Percentiles rank a stretch among this genome's conserved stretches.
Evolutionary conservation across 1,140 invertebrate species (phyloP).

Genomic region (Cydia splendana): DNA sequence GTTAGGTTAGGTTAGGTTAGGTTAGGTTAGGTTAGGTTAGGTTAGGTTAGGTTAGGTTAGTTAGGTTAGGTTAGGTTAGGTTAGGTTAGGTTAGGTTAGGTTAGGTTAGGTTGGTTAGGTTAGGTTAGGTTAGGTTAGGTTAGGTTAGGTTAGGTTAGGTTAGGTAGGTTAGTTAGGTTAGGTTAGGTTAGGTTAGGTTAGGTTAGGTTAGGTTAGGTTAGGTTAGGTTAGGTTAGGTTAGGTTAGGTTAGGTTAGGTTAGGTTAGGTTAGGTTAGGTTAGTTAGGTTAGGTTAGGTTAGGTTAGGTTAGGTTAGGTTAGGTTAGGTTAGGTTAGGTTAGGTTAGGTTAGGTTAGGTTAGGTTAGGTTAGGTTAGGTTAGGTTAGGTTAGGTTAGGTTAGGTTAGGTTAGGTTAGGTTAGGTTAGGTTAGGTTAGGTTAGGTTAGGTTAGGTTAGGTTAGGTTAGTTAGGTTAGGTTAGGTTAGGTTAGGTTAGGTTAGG

Average conservation of each 20-base stretch:
- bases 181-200: slow-evolving; percentile 14
- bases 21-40: too few species aligned
- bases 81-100: not conserved
- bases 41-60: too few species aligned
- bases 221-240: slow-evolving; percentile 14
- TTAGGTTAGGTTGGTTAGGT: slow-evolving; percentile 3
- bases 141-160: slow-evolving; percentile 14
- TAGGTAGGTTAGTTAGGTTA: slow-evolving; percentile 3
- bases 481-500: slow-evolving; percentile 17
- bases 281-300: slow-evolving; percentile 14
- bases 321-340: slow-evolving; percentile 14
- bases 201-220: slow-evolving; percentile 14
- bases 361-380: slow-evolving; percentile 13
- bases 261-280: not conserved
- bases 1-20: too few species aligned
- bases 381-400: slow-evolving; percentile 14
- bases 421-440: slow-evolving; percentile 26
- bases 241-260: slow-evolving; percentile 14
- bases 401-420: slow-evolving; percentile 14
- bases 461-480: slow-evolving; percentile 27
- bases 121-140: slow-evolving; percentile 12
- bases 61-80: too few species aligned
- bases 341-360: slow-evolving; percentile 9
- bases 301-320: slow-evolving; percentile 14
- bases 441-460: slow-evolving; percentile 31